Evolutionary conservation across 2,113 vertebrate genomes (phyloP).

Genomic region (Psophia crepitans): DNA sequence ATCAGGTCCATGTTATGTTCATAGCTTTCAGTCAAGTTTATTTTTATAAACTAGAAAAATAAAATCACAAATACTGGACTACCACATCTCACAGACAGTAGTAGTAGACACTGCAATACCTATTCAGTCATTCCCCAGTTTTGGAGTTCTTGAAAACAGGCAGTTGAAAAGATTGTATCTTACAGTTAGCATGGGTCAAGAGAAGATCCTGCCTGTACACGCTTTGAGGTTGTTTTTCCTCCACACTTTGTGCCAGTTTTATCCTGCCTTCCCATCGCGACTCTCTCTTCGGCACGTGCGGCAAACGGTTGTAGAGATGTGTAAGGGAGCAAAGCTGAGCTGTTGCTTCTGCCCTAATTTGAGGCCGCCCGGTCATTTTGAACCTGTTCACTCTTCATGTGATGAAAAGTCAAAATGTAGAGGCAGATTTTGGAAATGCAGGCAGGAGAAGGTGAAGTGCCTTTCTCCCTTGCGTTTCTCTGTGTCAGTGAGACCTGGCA

Average conservation of each 20-base stretch:
- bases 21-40: background rate
- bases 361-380: background rate
- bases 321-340: background rate
- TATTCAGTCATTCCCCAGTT: background rate
- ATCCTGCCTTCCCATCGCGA: background rate
- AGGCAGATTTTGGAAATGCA: background rate
- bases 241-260: accelerated
- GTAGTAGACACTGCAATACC: background rate
- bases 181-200: background rate
- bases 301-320: accelerated
- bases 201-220: background rate
- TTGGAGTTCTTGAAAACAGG: background rate
- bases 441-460: background rate
- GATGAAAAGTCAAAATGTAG: background rate
- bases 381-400: accelerated
- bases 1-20: background rate
- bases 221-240: background rate
- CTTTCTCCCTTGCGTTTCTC: background rate
- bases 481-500: background rate
- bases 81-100: background rate
- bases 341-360: background rate
- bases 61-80: background rate
- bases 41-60: background rate
- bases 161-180: background rate
- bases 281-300: background rate